Evolutionary conservation across 2,888 invertebrate species (phyloP), one percentile per base, ranked within the genome.

Genomic region (Meiosimyza platycephala): DNA sequence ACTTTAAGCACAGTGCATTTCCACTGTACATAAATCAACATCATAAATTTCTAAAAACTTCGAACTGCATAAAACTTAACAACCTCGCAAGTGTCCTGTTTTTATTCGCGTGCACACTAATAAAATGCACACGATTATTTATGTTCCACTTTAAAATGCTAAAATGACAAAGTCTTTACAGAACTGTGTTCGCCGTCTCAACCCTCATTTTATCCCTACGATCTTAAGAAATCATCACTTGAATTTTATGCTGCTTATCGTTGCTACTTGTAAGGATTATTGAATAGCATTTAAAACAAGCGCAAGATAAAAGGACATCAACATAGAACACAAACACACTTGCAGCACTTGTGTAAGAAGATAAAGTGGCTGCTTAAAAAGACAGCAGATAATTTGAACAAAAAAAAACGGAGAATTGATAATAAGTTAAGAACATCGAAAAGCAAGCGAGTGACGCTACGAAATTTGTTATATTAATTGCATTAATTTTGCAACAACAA

Each of bases 241-340:
- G 40, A 40, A 40, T 40, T 40, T 40, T 9, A 40, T 40, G 60
- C 28, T 28, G 60, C 59, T 59, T 67, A 64, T 60, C 59, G 68
- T 74, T 72, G 75, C 76, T 76, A 78, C 78, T 78, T 80, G 75
- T 75, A 72, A 76, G 79, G 79, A 80, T 83, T 83, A 81, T 81
- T 81, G 81, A 81, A 81, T 81, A 81, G 81, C 83, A 81, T 81
- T 81, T 80, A 81, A 83, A 82, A 82, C 81, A 83, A 63, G 47
- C 63, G 40, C 63, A 12, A 63, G 63, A 63, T 47, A 48, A 47
- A 63, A 48, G 63, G 47, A 48, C 40, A 40, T 9, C 40, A 2
- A 9, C 40, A 40, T 9, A 40, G 9, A 40, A 40, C 6, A 40
- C 40, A 40, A 40, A 40, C 6, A 40, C 40, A 40, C 40, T 40